Conservation (phyloP, 2,888 invertebrate genomes). For the Nomada lathburiana region DNA sequence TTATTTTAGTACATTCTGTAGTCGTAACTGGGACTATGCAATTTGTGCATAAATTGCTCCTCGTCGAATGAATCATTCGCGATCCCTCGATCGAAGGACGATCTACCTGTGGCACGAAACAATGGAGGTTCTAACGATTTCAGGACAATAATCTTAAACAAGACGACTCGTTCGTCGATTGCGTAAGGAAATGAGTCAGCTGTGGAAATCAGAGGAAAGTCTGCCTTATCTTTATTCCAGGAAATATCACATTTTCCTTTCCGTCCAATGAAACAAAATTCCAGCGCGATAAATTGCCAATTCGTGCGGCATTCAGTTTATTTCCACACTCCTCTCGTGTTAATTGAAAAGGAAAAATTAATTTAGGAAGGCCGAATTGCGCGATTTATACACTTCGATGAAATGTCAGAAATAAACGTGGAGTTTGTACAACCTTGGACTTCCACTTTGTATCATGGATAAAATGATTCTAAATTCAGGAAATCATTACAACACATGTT, state of each 20-base stretch:
- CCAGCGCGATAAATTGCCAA: not conserved
- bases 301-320: not conserved
- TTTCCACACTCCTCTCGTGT: not conserved
- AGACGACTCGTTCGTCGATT: constrained; percentile 32
- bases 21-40: not conserved
- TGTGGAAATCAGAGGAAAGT: constrained; percentile 9
- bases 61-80: constrained; percentile 38
- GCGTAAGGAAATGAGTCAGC: constrained; percentile 44
- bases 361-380: not conserved
- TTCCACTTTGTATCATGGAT: not conserved
- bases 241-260: constrained; percentile 7
- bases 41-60: not conserved
- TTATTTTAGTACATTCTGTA: not conserved
- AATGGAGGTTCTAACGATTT: constrained; percentile 45
- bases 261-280: too few relatives aligned
- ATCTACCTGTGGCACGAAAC: constrained; percentile 32
- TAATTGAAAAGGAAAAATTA: not conserved
- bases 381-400: too few relatives aligned
- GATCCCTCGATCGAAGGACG: constrained; percentile 49
- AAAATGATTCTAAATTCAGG: not conserved
- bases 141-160: constrained; percentile 51
- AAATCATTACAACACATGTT: too few relatives aligned
- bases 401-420: too few relatives aligned
- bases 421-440: not conserved
- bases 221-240: constrained; percentile 14